Conservation (phyloP, 2,113 vertebrate genomes). For the Perca flavescens region DNA sequence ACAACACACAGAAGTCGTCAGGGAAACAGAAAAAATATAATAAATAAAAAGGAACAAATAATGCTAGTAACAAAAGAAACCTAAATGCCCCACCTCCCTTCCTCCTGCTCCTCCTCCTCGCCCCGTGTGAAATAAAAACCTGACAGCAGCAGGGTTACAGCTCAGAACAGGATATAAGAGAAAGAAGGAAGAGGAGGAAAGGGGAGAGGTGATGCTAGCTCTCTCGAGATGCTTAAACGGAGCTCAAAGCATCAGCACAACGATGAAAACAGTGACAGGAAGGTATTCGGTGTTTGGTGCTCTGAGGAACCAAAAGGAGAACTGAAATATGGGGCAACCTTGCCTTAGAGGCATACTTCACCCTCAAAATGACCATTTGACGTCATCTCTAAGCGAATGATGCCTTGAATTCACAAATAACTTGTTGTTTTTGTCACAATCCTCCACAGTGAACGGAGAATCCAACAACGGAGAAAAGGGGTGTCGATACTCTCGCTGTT, state of each 20-base stretch:
- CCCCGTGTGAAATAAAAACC: conserved; percentile 60
- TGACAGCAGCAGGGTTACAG: conserved; percentile 69
- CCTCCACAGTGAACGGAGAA: too few relatives aligned
- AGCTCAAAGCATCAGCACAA: conserved; percentile 49
- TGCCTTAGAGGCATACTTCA: not conserved
- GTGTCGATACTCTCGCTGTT: too few relatives aligned
- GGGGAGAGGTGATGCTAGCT: conserved; percentile 47
- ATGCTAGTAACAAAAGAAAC: conserved; percentile 81
- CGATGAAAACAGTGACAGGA: conserved; percentile 31
- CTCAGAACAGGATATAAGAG: conserved; percentile 50
- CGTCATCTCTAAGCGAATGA: too few relatives aligned
- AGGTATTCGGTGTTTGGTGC: conserved; percentile 27
- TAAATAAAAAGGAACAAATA: conserved; percentile 85
- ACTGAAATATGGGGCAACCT: conserved; percentile 42
- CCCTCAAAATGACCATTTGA: not conserved
- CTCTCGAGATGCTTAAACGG: conserved; percentile 38
- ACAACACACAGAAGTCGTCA: conserved; percentile 88
- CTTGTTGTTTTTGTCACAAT: too few relatives aligned
- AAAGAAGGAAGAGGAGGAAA: conserved; percentile 23
- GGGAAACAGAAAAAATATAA: conserved; percentile 88
- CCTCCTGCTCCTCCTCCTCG: not conserved
- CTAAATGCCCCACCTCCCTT: conserved; percentile 48
- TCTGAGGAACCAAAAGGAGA: conserved; percentile 35
- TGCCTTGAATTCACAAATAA: too few relatives aligned
- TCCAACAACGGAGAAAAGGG: too few relatives aligned